A percentile compares a stretch with the other conserved stretches of the same genome.
Evolutionary conservation across 2,797 vertebrate species (phyloP).

Genomic region (Lemur catta): DNA sequence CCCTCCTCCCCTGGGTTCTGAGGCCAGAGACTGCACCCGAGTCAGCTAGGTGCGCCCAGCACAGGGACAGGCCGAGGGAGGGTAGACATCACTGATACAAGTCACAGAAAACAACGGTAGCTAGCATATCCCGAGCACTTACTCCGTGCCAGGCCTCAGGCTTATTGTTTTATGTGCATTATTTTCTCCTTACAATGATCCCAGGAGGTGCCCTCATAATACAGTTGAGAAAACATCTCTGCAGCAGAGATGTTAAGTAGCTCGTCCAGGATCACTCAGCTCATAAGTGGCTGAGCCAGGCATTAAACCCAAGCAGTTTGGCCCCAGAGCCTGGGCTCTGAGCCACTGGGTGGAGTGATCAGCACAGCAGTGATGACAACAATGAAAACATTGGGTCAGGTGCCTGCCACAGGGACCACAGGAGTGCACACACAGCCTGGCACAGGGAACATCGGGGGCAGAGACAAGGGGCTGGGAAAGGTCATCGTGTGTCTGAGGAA

Average conservation of each 20-base stretch:
- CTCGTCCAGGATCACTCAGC: not conserved
- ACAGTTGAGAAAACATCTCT: not conserved
- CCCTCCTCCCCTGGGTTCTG: not conserved
- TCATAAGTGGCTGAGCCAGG: not conserved
- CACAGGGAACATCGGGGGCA: not conserved
- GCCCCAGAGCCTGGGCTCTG: not conserved
- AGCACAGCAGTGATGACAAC: not conserved
- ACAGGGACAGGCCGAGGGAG: not conserved
- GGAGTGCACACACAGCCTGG: not conserved
- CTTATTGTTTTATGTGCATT: not conserved
- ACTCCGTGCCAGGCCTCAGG: not conserved
- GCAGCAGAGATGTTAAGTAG: not conserved
- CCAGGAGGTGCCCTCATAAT: not conserved
- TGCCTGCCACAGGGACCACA: not conserved
- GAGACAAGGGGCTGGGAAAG: not conserved
- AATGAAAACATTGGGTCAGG: not conserved
- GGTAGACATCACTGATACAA: not conserved
- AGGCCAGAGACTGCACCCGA: not conserved
- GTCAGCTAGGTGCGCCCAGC: not conserved
- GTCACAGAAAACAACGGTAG: not conserved
- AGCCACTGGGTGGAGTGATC: not conserved
- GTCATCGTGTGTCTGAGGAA: not conserved
- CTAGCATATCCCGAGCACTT: not conserved
- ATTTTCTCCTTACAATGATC: not conserved
- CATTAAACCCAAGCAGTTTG: not conserved